Percentiles rank a stretch among this genome's conserved stretches.
phyloP scores from a whole-genome alignment of 2,888 invertebrate species.

The Cheilosia urbana region DNA sequence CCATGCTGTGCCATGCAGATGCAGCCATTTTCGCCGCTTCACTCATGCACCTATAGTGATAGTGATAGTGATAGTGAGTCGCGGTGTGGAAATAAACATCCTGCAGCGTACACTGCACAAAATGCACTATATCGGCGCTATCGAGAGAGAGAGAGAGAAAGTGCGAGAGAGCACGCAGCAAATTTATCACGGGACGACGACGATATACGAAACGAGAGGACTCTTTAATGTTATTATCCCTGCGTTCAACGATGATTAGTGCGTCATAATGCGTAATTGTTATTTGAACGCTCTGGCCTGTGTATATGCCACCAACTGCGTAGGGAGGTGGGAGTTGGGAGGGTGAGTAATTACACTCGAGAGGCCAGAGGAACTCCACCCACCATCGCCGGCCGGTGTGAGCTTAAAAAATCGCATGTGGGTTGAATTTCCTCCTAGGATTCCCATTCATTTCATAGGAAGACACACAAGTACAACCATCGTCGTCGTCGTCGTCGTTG shows the following conservation, averaged over 20 bases:
- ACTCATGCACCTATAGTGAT: neutral
- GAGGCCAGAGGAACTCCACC: slow-evolving; percentile 18
- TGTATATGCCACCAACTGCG: slow-evolving; percentile 13
- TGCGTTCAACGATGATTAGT: slow-evolving; percentile 70
- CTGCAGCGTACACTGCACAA: slow-evolving; percentile 23
- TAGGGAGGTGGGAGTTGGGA: too few species aligned
- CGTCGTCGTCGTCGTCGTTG: slow-evolving; percentile 2
- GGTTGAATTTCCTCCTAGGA: slow-evolving; percentile 11
- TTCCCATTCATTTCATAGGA: slow-evolving; percentile 33
- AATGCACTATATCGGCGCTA: slow-evolving; percentile 21
- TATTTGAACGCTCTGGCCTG: slow-evolving; percentile 63
- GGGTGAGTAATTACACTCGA: slow-evolving; percentile 53
- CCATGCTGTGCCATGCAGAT: slow-evolving; percentile 51
- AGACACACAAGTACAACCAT: slow-evolving; percentile 33
- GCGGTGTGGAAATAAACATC: too few species aligned
- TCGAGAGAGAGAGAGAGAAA: neutral
- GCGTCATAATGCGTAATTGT: slow-evolving; percentile 74
- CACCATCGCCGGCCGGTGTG: neutral
- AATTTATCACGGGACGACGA: slow-evolving; percentile 56
- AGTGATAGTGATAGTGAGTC: too few species aligned
- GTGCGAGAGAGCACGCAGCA: slow-evolving; percentile 32
- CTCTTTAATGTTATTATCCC: slow-evolving; percentile 71
- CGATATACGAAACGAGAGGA: slow-evolving; percentile 50
- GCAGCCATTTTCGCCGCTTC: neutral
- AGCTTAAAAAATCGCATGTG: slow-evolving; percentile 1